Base-by-base conservation (phyloP, 2,888 invertebrate species). In the Diploptera punctata region DNA sequence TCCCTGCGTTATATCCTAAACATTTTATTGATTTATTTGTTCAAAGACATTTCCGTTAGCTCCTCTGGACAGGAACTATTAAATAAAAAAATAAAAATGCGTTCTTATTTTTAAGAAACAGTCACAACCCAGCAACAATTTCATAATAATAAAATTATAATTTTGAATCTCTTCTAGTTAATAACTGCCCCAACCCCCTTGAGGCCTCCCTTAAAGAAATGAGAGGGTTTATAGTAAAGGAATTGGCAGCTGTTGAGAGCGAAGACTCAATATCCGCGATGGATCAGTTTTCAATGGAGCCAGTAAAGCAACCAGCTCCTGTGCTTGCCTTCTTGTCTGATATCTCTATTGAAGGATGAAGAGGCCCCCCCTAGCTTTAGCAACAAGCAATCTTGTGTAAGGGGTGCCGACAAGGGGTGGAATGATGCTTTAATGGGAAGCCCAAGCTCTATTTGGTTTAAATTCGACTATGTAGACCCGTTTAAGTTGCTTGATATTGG, bases 251-350 rank as follows among this genome's bases (percentile, higher is more conserved):
- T 19, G 5, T 52, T 49, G 13, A 26, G 10, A 54, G 54, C 54
- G 16, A 62, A 62, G 70, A 52, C 71, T 71, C 73, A 73, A 73
- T 73, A 73, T 73, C 73, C 71, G 68, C 71, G 73, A 73, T 73
- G 73, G 73, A 73, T 73, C 73, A 71, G 71, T 68, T 70, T 70
- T 71, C 73, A 71, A 73, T 73, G 71, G 38, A 73, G 71, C 54
- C 38, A 29, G 62, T 52, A n/a, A 68, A 49, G 57, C 67, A 68
- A 47, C 62, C 33, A 33, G 33, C 61, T 16, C 19, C 29, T 31
- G 31, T 31, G 21, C 62, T 21, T 13, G 38, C 24, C 43, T 38
- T 43, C 62, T 62, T 43, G 62, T 43, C 65, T 65, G 65, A 65
- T 65, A 65, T 65, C 65, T 65, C 65, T 57, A 57, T 52, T 52